Evolutionary conservation across 2,113 vertebrate genomes (phyloP).

Genomic region (Athene noctua): DNA sequence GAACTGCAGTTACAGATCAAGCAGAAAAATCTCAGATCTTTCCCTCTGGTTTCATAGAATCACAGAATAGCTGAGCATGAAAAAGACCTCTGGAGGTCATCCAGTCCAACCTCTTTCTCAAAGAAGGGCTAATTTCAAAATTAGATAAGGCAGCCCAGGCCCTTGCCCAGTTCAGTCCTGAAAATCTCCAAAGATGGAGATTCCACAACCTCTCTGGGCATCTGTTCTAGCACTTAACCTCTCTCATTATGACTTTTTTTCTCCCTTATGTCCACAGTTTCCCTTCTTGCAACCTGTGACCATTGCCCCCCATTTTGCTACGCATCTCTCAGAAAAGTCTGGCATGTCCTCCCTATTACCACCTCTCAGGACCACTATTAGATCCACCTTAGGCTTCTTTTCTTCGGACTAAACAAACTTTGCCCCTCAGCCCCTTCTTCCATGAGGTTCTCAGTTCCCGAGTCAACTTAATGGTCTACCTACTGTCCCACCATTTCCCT

Average conservation of each 20-base stretch:
- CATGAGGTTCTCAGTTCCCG: background rate
- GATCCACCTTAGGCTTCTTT: background rate
- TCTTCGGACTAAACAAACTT: background rate
- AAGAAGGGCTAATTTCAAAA: background rate
- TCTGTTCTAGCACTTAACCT: background rate
- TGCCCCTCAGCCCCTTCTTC: background rate
- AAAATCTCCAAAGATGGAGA: background rate
- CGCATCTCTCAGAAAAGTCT: background rate
- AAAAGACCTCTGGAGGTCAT: background rate
- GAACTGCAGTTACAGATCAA: constrained; percentile 7
- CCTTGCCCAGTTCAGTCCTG: background rate
- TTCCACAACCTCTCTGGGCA: background rate
- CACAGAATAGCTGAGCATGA: background rate
- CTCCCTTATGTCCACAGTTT: background rate
- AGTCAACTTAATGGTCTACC: accelerated
- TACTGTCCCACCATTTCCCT: background rate
- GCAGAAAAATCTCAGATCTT: background rate
- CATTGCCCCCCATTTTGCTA: background rate
- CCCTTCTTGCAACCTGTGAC: background rate
- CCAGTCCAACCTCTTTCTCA: background rate
- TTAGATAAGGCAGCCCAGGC: background rate
- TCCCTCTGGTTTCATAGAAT: background rate
- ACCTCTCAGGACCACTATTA: background rate
- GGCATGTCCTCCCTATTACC: background rate
- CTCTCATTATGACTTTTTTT: background rate